Conservation (phyloP, 1,140 invertebrate species). For the Drosophila sp. region DNA sequence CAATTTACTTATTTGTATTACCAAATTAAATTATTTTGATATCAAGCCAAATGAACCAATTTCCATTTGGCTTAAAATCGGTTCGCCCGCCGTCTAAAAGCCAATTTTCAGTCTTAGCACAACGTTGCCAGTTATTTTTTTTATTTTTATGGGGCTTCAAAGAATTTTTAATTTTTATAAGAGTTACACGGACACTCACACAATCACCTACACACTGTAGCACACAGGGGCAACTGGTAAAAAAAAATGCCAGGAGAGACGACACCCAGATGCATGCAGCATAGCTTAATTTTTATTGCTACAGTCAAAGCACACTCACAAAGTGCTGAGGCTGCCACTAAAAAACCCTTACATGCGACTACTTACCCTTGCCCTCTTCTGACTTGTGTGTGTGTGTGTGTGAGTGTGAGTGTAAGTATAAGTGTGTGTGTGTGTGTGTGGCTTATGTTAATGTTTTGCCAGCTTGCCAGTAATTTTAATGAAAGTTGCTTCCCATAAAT, state of each 20-base stretch:
- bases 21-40: neutral
- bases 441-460: constrained; percentile 65
- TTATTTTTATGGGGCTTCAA: constrained; percentile 57
- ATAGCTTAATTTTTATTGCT: constrained; percentile 74
- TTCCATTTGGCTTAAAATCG: neutral
- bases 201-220: constrained; percentile 8
- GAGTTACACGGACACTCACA: constrained; percentile 42
- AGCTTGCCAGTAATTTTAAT: constrained; percentile 63
- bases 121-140: constrained; percentile 43
- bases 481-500: constrained; percentile 61
- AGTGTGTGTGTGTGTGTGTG: constrained; percentile 16
- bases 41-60: neutral
- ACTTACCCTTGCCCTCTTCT: neutral
- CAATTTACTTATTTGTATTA: no score
- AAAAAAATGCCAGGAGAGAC: constrained; percentile 24
- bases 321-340: constrained; percentile 28
- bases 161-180: constrained; percentile 77
- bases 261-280: constrained; percentile 51
- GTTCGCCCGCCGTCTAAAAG: constrained; percentile 4
- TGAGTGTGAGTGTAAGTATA: no score
- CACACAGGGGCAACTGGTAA: constrained; percentile 14
- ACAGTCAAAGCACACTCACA: constrained; percentile 40
- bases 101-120: constrained; percentile 32
- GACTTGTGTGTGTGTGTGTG: no score
- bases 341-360: constrained; percentile 19